Base-by-base conservation (phyloP, 2,113 vertebrate species). In the Henicopernis longicauda region DNA sequence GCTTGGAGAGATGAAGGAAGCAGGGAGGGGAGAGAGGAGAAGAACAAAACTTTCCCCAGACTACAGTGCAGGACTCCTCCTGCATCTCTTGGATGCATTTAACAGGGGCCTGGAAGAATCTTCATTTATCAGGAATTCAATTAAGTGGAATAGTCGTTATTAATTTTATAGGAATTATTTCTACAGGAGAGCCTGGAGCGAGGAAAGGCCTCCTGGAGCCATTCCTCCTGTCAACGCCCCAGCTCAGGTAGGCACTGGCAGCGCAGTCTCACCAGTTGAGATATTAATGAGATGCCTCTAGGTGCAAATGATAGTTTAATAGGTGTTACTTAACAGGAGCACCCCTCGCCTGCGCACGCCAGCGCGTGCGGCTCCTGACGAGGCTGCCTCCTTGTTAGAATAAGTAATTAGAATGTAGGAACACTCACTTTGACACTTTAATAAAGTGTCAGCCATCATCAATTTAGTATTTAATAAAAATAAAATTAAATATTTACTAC, bases 271-370 rank as follows among this genome's bases (percentile, higher is more conserved):
- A 97, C 98, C 97, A 98, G 98, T 98, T 97, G 97, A 98, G 98
- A 98, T 98, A 99, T 98, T 99, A 99, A 99, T 99, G 99, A 99
- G 99, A 98, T 98, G 99, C 99, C 99, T 99, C 98, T 96, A 99
- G 99, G 99, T 99, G 99, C 98, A 99, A 99, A 99, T 99, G 98
- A 98, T 97, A 96, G 99, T 99, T 98, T 99, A 99, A 99, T 99
- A 99, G 99, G 99, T 99, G 99, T 99, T 99, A 99, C 98, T 99
- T 99, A 98, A 98, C 97, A 76, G 98, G 97, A 98, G 96, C 74
- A 63, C 97, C 97, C 97, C 97, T 98, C 98, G 93, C 97, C 98
- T 97, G 97, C 86, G 91, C 98, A 97, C 97, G 95, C 95, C 95
- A 66, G 97, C 84, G 76, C 36, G 45, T 95, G 77, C 91, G 63